phyloP scores from a whole-genome alignment of 1,140 invertebrate species.

The Sycobia sp. region DNA sequence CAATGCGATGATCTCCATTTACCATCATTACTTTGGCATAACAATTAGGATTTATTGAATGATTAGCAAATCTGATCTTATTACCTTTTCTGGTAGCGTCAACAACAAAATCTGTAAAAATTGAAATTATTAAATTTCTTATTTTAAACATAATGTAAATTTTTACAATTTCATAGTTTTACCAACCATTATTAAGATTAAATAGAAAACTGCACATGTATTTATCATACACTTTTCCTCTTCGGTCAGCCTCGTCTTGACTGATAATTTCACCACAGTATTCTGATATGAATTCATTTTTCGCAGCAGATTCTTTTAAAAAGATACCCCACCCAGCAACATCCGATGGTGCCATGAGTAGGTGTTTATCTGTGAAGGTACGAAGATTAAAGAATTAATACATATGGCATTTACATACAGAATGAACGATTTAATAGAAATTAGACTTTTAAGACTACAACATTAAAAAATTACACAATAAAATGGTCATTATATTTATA shows the following conservation, averaged over 20 bases:
- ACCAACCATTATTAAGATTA: conserved; percentile 89
- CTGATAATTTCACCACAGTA: conserved; percentile 99
- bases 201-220: conserved; percentile 99
- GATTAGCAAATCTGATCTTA: conserved; percentile 99
- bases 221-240: conserved; percentile 99
- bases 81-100: conserved; percentile 99
- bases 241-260: conserved; percentile 97
- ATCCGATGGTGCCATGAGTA: conserved; percentile 95
- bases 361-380: conserved; percentile 80
- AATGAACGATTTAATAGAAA: no score
- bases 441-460: no score
- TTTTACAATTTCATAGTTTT: neutral
- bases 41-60: conserved; percentile 99
- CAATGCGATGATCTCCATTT: conserved; percentile 98
- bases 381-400: no score
- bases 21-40: conserved; percentile 99
- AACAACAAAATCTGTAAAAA: conserved; percentile 86
- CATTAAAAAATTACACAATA: no score
- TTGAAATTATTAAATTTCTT: conserved; percentile 14
- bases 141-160: neutral
- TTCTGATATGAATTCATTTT: conserved; percentile 97
- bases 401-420: no score
- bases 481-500: no score
- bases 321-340: conserved; percentile 99
- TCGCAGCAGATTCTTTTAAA: conserved; percentile 90